Conservation (phyloP, 2,113 vertebrate species). For the Microcebus tavaratra region DNA sequence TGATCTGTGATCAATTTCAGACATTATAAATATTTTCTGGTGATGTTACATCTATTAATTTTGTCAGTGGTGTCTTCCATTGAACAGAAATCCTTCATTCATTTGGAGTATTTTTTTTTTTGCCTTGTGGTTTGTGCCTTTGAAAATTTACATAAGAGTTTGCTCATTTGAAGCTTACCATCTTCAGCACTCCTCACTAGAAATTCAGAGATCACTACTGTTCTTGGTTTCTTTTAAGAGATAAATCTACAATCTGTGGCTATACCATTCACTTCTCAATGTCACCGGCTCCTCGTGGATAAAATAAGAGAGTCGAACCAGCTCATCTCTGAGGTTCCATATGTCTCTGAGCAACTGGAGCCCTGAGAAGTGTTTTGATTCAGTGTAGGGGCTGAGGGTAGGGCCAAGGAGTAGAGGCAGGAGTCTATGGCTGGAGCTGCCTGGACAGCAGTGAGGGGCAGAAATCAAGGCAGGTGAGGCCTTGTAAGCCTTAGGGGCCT, state of each 20-base stretch:
- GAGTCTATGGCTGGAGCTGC: not conserved
- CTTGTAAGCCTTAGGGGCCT: not conserved
- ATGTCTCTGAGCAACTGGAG: not conserved
- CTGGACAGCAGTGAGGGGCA: not conserved
- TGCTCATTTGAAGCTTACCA: not conserved
- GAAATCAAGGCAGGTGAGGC: not conserved
- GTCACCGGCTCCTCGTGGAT: not conserved
- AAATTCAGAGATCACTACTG: not conserved
- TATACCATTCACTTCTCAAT: not conserved
- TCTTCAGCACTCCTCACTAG: not conserved
- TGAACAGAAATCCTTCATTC: not conserved
- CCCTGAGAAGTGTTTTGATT: not conserved
- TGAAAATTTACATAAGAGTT: not conserved
- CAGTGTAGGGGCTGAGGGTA: not conserved
- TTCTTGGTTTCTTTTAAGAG: not conserved
- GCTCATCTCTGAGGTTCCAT: not conserved
- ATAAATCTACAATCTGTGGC: not conserved
- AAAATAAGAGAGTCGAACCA: not conserved
- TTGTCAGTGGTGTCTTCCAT: not conserved
- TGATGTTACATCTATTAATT: not conserved
- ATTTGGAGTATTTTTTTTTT: not conserved
- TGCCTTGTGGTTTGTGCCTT: not conserved
- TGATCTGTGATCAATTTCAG: not conserved
- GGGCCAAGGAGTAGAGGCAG: not conserved
- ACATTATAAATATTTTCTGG: not conserved